phyloP scores from a whole-genome alignment of 1,140 invertebrate species.

The Lamellibrachia luymesi region DNA sequence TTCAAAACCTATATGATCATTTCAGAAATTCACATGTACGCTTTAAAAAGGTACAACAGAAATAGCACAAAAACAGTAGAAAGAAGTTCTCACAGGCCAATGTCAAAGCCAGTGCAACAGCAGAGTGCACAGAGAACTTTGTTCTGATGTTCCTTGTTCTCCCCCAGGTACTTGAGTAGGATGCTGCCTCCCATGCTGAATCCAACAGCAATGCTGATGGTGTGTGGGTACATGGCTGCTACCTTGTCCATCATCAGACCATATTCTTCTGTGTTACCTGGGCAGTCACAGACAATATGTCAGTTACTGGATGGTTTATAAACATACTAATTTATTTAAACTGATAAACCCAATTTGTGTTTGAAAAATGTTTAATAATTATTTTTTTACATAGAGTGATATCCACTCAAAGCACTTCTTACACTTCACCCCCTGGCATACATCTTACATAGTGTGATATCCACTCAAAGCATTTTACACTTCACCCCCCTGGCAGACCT shows the following conservation, averaged over 20 bases:
- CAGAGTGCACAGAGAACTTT: conserved; percentile 83
- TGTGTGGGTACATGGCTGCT: conserved; percentile 70
- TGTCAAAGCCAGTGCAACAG: conserved; percentile 89
- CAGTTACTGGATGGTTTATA: no score
- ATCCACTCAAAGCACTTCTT: no score
- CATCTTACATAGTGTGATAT: no score
- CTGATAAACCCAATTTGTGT: no score
- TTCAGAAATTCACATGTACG: no score
- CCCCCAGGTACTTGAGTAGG: conserved; percentile 84
- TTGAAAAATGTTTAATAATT: no score
- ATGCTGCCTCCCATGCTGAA: conserved; percentile 85
- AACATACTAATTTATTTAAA: no score
- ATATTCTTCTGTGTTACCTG: conserved; percentile 84
- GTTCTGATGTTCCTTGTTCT: conserved; percentile 58
- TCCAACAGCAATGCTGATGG: conserved; percentile 78
- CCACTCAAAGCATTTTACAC: no score
- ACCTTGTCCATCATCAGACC: conserved; percentile 76
- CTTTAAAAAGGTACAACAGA: background rate
- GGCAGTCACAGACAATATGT: background rate
- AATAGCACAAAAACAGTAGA: background rate
- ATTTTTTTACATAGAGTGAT: no score
- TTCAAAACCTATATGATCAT: no score
- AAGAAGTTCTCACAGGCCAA: conserved; percentile 69
- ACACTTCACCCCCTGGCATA: no score
- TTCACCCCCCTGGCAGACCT: no score